A percentile compares a stretch with the other conserved stretches of the same genome.
Conservation (phyloP, 2,888 invertebrate species). For the Marronus borbonicus region DNA sequence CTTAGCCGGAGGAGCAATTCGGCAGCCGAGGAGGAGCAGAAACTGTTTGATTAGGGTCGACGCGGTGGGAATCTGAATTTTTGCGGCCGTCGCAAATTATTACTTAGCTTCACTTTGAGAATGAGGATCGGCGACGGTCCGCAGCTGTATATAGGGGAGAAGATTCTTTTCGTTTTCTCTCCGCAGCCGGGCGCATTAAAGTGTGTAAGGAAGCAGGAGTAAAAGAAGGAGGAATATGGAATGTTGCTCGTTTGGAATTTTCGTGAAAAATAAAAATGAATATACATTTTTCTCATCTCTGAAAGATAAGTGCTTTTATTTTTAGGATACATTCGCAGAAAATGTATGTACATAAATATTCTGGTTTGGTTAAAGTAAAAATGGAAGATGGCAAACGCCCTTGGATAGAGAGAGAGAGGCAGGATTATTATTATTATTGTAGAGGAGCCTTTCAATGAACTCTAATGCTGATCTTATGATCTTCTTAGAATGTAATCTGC, state of each 20-base stretch:
- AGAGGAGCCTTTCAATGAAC: too few relatives aligned
- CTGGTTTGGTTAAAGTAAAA: too few relatives aligned
- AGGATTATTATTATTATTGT: too few relatives aligned
- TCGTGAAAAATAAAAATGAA: neutral
- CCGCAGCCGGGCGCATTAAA: too few relatives aligned
- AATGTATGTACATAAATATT: too few relatives aligned
- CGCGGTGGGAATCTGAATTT: slow-evolving; percentile 38
- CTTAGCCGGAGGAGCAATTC: slow-evolving; percentile 1
- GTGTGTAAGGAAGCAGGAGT: neutral
- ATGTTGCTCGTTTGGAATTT: neutral
- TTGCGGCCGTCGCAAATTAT: slow-evolving; percentile 28
- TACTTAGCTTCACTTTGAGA: slow-evolving; percentile 21
- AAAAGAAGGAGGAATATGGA: neutral
- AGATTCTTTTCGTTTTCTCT: neutral
- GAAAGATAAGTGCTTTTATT: too few relatives aligned
- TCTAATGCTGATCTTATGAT: too few relatives aligned
- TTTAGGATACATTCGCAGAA: too few relatives aligned
- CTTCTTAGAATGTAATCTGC: too few relatives aligned
- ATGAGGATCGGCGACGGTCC: neutral
- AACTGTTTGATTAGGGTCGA: slow-evolving; percentile 44
- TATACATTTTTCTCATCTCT: neutral
- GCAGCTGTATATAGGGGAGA: neutral
- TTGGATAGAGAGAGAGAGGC: too few relatives aligned
- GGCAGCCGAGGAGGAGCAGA: neutral
- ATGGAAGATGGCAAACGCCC: too few relatives aligned